These are phyloP conservation scores for Catharus bicknelli DNA, from an alignment of 2,113 vertebrate species.

Conservation along the genomic window DNA sequence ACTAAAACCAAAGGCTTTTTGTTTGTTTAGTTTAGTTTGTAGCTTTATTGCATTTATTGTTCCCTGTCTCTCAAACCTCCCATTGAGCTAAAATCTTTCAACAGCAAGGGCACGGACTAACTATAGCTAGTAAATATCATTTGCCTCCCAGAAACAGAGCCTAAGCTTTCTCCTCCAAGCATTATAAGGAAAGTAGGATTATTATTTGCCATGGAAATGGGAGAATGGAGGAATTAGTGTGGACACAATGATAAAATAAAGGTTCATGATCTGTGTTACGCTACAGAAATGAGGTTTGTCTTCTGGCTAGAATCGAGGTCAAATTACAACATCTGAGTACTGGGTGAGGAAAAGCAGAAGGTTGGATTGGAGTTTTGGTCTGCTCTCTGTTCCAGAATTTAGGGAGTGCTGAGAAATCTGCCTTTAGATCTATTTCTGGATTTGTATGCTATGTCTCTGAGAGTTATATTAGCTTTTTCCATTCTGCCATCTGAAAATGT, in stretches of 20 bases:
- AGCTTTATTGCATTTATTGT: slow-evolving; percentile 11
- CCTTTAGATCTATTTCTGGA: slow-evolving; percentile 47
- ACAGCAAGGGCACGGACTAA: neutral
- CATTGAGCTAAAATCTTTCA: neutral
- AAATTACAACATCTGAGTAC: neutral
- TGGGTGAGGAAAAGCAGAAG: slow-evolving; percentile 42
- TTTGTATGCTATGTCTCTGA: slow-evolving; percentile 8
- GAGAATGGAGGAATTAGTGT: neutral
- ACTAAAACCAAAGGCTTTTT: neutral
- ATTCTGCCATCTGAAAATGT: slow-evolving; percentile 45
- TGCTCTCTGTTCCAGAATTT: slow-evolving; percentile 12
- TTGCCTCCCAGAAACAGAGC: neutral
- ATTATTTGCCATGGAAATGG: neutral
- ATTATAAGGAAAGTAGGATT: neutral
- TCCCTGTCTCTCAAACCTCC: neutral
- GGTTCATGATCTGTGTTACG: neutral
- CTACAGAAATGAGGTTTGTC: neutral
- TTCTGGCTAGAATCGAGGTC: neutral
- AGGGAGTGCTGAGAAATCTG: slow-evolving; percentile 44
- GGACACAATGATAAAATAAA: neutral
- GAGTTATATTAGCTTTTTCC: slow-evolving; percentile 24
- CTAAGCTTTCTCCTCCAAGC: neutral
- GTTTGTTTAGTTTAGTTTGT: neutral
- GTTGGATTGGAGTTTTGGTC: slow-evolving; percentile 11
- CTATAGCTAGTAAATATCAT: neutral